Conservation (phyloP, 2,797 vertebrate species). For the Anniella stebbinsi region DNA sequence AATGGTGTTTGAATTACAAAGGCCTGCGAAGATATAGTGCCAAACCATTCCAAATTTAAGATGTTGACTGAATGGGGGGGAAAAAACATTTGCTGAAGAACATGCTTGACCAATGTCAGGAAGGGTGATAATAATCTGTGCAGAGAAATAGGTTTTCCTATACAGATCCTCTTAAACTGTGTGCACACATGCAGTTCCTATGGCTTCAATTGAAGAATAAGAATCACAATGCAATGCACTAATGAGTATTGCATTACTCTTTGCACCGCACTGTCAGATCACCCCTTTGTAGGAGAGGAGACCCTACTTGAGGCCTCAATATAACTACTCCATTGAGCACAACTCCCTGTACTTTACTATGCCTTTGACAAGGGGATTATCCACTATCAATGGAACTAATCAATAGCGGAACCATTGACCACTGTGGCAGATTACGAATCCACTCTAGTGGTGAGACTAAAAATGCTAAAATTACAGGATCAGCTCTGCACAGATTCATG, state of each 20-base stretch:
- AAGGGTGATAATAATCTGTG: neutral
- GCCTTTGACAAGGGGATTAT: neutral
- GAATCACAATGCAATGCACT: neutral
- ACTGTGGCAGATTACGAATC: neutral
- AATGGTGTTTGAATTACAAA: neutral
- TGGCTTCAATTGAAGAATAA: neutral
- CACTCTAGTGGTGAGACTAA: neutral
- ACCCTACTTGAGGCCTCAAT: neutral
- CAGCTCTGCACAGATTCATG: neutral
- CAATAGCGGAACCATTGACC: neutral
- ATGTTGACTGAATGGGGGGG: neutral
- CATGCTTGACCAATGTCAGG: neutral
- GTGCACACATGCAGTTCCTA: neutral
- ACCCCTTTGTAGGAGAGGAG: neutral
- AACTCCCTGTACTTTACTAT: neutral
- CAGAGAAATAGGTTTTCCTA: neutral
- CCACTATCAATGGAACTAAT: neutral
- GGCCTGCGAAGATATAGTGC: neutral
- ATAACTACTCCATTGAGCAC: neutral
- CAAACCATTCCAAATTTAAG: neutral
- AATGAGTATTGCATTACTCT: neutral
- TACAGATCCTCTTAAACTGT: neutral
- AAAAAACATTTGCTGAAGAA: neutral
- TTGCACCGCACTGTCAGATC: no score
- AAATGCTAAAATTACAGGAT: neutral